Evolutionary conservation across 2,113 vertebrate species (phyloP).

Genomic region (Muntiacus reevesi): DNA sequence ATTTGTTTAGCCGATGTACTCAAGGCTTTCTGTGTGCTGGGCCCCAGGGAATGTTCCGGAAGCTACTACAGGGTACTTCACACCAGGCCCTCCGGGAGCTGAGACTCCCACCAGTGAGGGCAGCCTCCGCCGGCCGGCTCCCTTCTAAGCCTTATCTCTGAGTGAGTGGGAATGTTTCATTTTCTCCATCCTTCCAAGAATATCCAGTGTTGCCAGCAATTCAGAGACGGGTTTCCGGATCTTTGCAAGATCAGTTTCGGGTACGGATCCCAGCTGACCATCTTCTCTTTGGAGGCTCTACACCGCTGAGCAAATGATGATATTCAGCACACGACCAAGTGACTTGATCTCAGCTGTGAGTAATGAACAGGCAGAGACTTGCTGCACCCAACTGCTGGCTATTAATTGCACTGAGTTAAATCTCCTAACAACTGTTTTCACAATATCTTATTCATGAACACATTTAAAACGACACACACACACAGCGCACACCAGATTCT

Average conservation of each 20-base stretch:
- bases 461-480: background rate
- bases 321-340: background rate
- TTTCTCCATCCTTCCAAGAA: background rate
- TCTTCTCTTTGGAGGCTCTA: background rate
- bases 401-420: background rate
- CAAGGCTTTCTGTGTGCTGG: background rate
- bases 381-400: background rate
- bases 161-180: background rate
- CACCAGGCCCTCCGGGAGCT: fast-evolving
- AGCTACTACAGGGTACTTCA: background rate
- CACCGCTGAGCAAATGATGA: background rate
- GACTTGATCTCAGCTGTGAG: background rate
- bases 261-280: background rate
- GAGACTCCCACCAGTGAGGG: background rate
- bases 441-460: background rate
- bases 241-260: background rate
- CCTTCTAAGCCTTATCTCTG: background rate
- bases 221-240: background rate
- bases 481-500: background rate
- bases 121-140: too few species aligned
- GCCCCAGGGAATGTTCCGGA: background rate
- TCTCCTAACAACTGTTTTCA: background rate
- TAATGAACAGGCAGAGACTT: background rate
- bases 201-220: background rate
- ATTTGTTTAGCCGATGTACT: background rate